Evolutionary conservation across 2,797 vertebrate species (phyloP), one percentile per base, ranked within the genome.

Genomic region (Chanos chanos): DNA sequence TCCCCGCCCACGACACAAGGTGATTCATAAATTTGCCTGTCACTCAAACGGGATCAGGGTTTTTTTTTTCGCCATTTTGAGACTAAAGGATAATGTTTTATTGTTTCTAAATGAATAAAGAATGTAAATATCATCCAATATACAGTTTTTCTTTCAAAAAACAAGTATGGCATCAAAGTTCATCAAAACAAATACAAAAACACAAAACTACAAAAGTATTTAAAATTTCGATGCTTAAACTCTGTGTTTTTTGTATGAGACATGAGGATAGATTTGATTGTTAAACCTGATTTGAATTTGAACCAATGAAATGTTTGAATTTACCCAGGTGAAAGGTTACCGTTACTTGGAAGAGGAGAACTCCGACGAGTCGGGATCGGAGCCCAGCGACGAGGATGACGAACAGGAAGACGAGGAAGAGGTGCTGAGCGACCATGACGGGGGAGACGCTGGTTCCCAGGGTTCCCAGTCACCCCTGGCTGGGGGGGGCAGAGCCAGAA

Each of bases 261-360:
- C n/a, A n/a, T n/a, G n/a, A n/a, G n/a, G n/a, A n/a, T n/a, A n/a
- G n/a, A n/a, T n/a, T n/a, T n/a, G n/a, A n/a, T n/a, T n/a, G n/a
- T n/a, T n/a, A n/a, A n/a, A n/a, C n/a, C n/a, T n/a, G n/a, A n/a
- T n/a, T n/a, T n/a, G n/a, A n/a, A n/a, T n/a, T n/a, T n/a, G n/a
- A n/a, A n/a, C n/a, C n/a, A n/a, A n/a, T n/a, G n/a, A n/a, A 40
- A 34, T 9, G 15, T 51, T 16, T 37, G 2, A 7, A 45, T 59
- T 47, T 63, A 47, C 15, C 4, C 64, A 91, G 90, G 88, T 91
- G 52, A 91, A 91, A 86, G 96, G 96, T 18, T 99, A 98, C 77
- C 92, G 95, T 60, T 98, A 98, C 83, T 72, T 98, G 69, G 93
- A 95, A 68, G 94, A 95, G 16, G 92, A 97, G 21, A 88, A 94